These are phyloP conservation scores for Aurelia coerulea DNA, from an alignment of 30 jellyfish, hydroid and myxozoan species.

Conservation along the genomic window DNA sequence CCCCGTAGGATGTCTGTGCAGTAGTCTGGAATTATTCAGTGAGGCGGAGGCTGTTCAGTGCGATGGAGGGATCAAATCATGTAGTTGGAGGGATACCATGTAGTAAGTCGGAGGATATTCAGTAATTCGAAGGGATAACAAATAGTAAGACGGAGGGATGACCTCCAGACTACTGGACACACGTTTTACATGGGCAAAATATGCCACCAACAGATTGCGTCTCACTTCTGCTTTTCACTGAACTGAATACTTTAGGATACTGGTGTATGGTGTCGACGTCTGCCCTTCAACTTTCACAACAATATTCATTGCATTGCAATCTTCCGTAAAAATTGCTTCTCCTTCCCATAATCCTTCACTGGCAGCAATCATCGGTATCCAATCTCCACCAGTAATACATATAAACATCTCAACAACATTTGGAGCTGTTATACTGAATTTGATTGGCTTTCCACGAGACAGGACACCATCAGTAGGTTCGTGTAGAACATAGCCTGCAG, in stretches of 20 bases:
- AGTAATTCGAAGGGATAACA: too few species aligned
- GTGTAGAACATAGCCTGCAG: slow-evolving; percentile 61
- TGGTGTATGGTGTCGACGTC: slow-evolving; percentile 27
- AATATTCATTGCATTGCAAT: slow-evolving; percentile 46
- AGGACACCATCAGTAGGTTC: slow-evolving; percentile 69
- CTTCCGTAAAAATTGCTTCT: slow-evolving; percentile 30
- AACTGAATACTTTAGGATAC: slow-evolving; percentile 45
- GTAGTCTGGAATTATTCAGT: too few species aligned
- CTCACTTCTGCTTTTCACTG: background rate
- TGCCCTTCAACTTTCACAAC: slow-evolving; percentile 68
- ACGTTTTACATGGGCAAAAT: too few species aligned
- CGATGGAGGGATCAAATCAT: too few species aligned
- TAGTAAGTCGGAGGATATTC: too few species aligned
- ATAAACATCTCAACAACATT: slow-evolving; percentile 71
- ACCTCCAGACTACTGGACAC: too few species aligned
- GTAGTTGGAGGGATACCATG: too few species aligned
- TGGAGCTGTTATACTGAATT: slow-evolving; percentile 52
- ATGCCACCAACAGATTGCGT: too few species aligned
- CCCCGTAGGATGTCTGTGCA: too few species aligned
- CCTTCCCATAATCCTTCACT: slow-evolving; percentile 76
- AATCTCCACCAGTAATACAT: slow-evolving; percentile 58
- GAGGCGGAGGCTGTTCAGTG: too few species aligned
- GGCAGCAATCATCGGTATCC: slow-evolving; percentile 41
- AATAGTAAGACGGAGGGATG: too few species aligned
- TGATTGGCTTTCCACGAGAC: slow-evolving; percentile 7